phyloP scores from a whole-genome alignment of 2,888 invertebrate genomes.

The Plagodis dolabraria region DNA sequence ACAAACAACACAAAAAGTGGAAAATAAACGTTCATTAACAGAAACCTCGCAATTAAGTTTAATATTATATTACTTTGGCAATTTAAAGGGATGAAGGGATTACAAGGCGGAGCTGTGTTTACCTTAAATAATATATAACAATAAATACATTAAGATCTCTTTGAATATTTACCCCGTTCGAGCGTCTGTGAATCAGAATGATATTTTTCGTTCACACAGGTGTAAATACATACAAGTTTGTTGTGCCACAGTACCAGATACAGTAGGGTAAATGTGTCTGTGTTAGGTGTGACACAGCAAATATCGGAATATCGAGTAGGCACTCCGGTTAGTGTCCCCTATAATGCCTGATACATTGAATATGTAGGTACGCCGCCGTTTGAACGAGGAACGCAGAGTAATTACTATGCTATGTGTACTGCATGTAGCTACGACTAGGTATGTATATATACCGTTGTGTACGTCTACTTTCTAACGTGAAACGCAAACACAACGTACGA shows the following conservation, averaged over 20 bases:
- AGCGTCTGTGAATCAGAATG: slow-evolving; percentile 1
- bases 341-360: slow-evolving; percentile 24
- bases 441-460: slow-evolving; percentile 14
- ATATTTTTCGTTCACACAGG: slow-evolving; percentile 1
- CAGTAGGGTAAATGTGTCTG: slow-evolving; percentile 2
- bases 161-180: slow-evolving; percentile 2
- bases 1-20: slow-evolving; percentile 30
- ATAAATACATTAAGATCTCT: slow-evolving; percentile 16
- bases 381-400: slow-evolving; percentile 40
- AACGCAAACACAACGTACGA: slow-evolving; percentile 46
- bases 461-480: slow-evolving; percentile 45
- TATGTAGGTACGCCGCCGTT: slow-evolving; percentile 26
- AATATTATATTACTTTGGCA: slow-evolving; percentile 39
- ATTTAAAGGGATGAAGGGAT: slow-evolving; percentile 36
- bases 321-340: slow-evolving; percentile 2
- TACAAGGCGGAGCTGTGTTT: slow-evolving; percentile 28
- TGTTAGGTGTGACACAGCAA: slow-evolving; percentile 11
- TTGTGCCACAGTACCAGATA: background rate
- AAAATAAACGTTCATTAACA: slow-evolving; percentile 38
- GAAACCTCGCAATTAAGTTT: slow-evolving; percentile 37
- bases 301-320: slow-evolving; percentile 21
- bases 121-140: slow-evolving; percentile 27
- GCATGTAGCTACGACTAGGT: slow-evolving; percentile 13
- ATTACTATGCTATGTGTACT: slow-evolving; percentile 42
- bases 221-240: slow-evolving; percentile 5